phyloP scores from a whole-genome alignment of 1,140 invertebrate species.

The Eubasilissa regina region DNA sequence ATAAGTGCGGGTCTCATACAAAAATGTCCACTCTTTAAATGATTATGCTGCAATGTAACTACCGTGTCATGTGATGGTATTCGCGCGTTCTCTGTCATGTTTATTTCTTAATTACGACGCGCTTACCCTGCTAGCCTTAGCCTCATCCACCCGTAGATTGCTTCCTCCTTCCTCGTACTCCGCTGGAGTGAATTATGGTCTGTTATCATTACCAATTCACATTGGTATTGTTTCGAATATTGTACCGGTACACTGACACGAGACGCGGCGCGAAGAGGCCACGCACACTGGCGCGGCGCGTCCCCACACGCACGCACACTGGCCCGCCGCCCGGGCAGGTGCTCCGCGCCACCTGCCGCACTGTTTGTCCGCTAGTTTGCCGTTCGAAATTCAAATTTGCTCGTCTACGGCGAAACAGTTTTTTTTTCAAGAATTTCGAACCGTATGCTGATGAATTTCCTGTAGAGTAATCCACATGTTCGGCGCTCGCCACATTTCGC shows the following conservation, averaged over 20 bases:
- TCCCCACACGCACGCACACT: not conserved
- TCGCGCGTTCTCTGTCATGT: too few species aligned
- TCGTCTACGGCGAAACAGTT: not conserved
- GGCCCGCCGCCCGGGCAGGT: conserved; percentile 14
- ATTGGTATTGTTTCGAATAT: not conserved
- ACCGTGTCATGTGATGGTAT: too few species aligned
- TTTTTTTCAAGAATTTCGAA: not conserved
- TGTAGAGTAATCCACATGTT: too few species aligned
- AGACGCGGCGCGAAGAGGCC: not conserved
- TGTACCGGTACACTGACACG: conserved; percentile 2
- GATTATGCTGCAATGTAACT: too few species aligned
- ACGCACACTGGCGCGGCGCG: not conserved
- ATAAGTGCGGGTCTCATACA: too few species aligned
- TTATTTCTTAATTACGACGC: too few species aligned
- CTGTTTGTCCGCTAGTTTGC: conserved; percentile 15
- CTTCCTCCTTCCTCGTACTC: not conserved
- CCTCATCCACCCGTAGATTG: too few species aligned
- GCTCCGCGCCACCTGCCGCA: conserved; percentile 31
- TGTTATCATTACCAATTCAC: not conserved
- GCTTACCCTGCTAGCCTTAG: too few species aligned
- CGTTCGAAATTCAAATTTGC: conserved; percentile 31
- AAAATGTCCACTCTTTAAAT: too few species aligned
- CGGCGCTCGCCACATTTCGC: too few species aligned
- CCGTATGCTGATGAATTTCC: not conserved
- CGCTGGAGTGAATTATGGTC: not conserved